Evolutionary conservation across 2,797 vertebrate species (phyloP).

Genomic region (Acrossocheilus fasciatus): DNA sequence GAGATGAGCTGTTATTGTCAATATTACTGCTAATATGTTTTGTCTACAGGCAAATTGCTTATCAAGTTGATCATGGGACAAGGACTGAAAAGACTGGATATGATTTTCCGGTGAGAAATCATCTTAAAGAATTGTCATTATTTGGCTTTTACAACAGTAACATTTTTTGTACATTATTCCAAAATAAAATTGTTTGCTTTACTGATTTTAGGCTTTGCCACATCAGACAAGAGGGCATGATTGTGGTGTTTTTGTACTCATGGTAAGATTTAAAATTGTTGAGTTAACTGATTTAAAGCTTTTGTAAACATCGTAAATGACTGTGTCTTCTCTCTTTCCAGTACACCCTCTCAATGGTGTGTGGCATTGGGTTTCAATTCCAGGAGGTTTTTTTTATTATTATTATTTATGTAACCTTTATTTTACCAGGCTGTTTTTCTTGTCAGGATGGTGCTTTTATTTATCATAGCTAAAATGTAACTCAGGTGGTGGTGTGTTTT

Average conservation of each 20-base stretch:
- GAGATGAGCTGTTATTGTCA: no score
- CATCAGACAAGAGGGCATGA: not conserved
- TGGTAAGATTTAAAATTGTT: not conserved
- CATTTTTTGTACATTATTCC: no score
- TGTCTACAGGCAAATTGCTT: constrained; percentile 14
- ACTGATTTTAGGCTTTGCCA: constrained; percentile 2
- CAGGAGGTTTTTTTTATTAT: not conserved
- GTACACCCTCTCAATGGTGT: not conserved
- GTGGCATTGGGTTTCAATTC: not conserved
- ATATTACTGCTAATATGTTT: no score
- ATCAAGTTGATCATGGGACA: not conserved
- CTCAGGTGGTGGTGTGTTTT: not conserved
- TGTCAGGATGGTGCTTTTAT: not conserved
- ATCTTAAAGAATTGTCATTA: not conserved
- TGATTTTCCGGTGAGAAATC: not conserved
- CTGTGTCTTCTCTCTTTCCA: not conserved
- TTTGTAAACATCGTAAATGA: not conserved
- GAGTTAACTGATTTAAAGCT: no score
- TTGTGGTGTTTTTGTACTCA: constrained; percentile 12
- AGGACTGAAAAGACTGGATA: constrained; percentile 16
- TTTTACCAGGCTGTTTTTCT: not conserved
- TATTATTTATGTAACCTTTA: not conserved
- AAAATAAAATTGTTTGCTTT: no score
- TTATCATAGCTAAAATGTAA: not conserved
- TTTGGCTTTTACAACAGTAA: no score